phyloP scores from a whole-genome alignment of 1,140 invertebrate genomes.

The Hylyphantes graminicola region DNA sequence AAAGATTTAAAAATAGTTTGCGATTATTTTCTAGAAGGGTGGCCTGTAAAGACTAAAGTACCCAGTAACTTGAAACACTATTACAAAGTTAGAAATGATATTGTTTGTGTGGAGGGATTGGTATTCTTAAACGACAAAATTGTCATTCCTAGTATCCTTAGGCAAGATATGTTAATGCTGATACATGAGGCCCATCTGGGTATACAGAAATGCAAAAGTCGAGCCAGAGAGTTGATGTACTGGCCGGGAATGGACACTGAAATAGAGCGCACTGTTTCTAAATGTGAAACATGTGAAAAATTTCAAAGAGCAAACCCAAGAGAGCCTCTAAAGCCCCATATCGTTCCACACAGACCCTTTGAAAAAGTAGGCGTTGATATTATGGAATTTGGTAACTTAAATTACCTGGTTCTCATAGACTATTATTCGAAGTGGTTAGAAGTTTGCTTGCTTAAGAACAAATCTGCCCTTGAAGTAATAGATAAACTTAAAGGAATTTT shows the following conservation, averaged over 20 bases:
- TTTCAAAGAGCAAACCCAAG: neutral
- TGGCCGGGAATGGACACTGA: neutral
- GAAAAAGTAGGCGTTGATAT: slow-evolving; percentile 19
- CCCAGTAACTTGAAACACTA: neutral
- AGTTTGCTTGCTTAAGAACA: neutral
- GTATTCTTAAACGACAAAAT: neutral
- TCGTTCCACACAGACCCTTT: slow-evolving; percentile 8
- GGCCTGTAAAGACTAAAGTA: neutral
- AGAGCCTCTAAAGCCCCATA: slow-evolving; percentile 26
- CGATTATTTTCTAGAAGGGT: neutral
- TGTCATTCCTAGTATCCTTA: slow-evolving; percentile 62
- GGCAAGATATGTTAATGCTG: slow-evolving; percentile 63
- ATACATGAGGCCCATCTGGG: slow-evolving; percentile 61
- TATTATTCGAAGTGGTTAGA: slow-evolving; percentile 11
- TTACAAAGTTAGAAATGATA: neutral
- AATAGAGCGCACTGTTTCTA: slow-evolving; percentile 6
- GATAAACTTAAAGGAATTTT: slow-evolving; percentile 13
- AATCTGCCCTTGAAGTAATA: slow-evolving; percentile 7
- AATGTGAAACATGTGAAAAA: slow-evolving; percentile 36
- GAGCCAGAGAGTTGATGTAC: slow-evolving; percentile 15
- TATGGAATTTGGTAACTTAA: slow-evolving; percentile 7
- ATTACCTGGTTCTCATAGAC: neutral
- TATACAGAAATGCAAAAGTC: neutral
- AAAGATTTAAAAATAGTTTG: slow-evolving; percentile 27
- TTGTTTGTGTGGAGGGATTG: neutral